Evolutionary conservation across 2,888 invertebrate species (phyloP).

Genomic region (Mycalesis mineus): DNA sequence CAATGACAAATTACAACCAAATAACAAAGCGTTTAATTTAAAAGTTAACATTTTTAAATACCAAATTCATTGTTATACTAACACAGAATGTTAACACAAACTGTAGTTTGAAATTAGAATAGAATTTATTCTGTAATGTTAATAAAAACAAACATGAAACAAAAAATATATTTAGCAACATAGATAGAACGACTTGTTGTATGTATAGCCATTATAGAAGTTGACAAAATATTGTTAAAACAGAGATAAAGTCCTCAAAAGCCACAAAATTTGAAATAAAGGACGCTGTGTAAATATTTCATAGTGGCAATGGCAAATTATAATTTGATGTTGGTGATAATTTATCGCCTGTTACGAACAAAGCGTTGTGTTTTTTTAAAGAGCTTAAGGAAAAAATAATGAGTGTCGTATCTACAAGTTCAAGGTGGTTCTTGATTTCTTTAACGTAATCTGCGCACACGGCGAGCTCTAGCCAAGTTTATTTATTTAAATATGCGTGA

Average conservation of each 20-base stretch:
- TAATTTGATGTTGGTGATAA: background rate
- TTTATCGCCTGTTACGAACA: background rate
- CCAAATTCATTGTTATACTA: background rate
- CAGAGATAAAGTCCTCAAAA: background rate
- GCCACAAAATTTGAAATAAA: background rate
- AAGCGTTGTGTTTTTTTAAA: slow-evolving; percentile 3
- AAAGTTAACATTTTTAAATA: background rate
- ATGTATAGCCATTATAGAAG: background rate
- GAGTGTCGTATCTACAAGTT: slow-evolving; percentile 33
- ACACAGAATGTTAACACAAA: background rate
- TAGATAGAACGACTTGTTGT: background rate
- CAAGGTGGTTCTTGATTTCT: slow-evolving; percentile 22
- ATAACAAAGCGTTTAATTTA: background rate
- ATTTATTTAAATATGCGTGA: slow-evolving; percentile 72
- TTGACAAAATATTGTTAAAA: background rate
- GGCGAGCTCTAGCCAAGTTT: slow-evolving; percentile 52
- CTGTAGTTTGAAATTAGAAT: background rate
- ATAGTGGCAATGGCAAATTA: background rate
- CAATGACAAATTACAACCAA: background rate
- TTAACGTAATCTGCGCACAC: slow-evolving; percentile 40
- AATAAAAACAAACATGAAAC: background rate
- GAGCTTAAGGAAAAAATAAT: slow-evolving; percentile 2
- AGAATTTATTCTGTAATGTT: background rate
- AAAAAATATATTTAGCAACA: background rate
- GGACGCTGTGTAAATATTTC: background rate